phyloP scores from a whole-genome alignment of 2,888 invertebrate species.

The Tetanocera ferruginea region DNA sequence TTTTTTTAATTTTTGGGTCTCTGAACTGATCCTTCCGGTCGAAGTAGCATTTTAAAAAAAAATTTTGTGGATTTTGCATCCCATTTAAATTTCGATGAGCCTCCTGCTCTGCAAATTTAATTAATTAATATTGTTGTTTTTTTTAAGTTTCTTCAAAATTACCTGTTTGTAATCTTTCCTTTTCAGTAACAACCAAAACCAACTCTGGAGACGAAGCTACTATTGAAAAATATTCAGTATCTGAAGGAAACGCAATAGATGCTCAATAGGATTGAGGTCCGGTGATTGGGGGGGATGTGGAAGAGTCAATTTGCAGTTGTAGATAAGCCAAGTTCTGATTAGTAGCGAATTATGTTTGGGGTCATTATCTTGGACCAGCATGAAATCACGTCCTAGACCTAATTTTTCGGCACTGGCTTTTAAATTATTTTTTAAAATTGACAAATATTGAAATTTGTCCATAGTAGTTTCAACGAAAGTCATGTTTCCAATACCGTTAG shows the following conservation, averaged over 20 bases:
- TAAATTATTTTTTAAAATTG: constrained; percentile 17
- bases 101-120: too few species aligned
- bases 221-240: too few species aligned
- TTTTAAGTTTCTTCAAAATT: too few species aligned
- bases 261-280: neutral
- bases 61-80: neutral
- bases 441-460: constrained; percentile 25
- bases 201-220: too few species aligned
- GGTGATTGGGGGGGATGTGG: constrained; percentile 5
- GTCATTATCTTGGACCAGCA: constrained; percentile 23
- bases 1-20: constrained; percentile 17
- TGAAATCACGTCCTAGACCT: neutral
- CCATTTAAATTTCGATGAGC: neutral
- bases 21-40: neutral
- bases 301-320: constrained; percentile 17
- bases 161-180: too few species aligned
- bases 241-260: too few species aligned
- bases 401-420: constrained; percentile 6
- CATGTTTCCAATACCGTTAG: neutral
- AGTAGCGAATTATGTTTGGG: constrained; percentile 11
- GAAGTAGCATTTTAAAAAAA: neutral
- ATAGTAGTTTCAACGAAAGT: constrained; percentile 13
- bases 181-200: too few species aligned
- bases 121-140: too few species aligned
- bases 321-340: neutral